A percentile compares a stretch with the other conserved stretches of the same genome.
Conservation (phyloP, 1,140 invertebrate species). For the Yoshiicerus persimilis region DNA sequence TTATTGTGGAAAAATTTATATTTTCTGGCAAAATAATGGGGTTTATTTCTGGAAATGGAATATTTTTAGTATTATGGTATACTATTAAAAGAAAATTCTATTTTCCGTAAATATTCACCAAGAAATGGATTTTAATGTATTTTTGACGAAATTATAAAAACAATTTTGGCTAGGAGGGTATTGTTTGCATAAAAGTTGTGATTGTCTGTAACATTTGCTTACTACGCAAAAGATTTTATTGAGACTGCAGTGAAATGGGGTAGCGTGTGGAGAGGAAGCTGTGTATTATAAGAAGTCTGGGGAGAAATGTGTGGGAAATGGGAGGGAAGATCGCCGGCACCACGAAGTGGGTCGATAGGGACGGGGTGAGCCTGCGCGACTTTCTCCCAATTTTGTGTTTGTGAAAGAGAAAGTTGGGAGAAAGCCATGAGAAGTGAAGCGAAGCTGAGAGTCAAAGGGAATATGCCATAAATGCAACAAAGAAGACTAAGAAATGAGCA, state of each 20-base stretch:
- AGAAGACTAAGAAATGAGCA: too few species aligned
- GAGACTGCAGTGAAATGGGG: not conserved
- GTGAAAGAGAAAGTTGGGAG: not conserved
- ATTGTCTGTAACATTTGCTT: not conserved
- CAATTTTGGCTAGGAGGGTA: too few species aligned
- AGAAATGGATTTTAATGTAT: too few species aligned
- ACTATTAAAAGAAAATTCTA: too few species aligned
- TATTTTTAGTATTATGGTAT: too few species aligned
- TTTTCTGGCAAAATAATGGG: too few species aligned
- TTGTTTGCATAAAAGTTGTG: too few species aligned
- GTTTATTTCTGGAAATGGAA: too few species aligned
- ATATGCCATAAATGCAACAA: not conserved
- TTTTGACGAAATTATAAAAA: too few species aligned
- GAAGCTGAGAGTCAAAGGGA: not conserved
- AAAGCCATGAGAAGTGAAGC: not conserved
- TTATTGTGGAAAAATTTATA: too few species aligned
- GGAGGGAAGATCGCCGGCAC: not conserved
- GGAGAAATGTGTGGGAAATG: not conserved
- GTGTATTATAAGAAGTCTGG: not conserved
- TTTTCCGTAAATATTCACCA: too few species aligned
- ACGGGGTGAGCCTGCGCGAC: not conserved
- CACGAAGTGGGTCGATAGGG: not conserved
- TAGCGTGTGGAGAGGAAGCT: not conserved
- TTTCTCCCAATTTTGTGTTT: not conserved
- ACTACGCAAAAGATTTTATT: constrained; percentile 14